phyloP scores from a whole-genome alignment of 1,140 invertebrate species.

The Homarus americanus region DNA sequence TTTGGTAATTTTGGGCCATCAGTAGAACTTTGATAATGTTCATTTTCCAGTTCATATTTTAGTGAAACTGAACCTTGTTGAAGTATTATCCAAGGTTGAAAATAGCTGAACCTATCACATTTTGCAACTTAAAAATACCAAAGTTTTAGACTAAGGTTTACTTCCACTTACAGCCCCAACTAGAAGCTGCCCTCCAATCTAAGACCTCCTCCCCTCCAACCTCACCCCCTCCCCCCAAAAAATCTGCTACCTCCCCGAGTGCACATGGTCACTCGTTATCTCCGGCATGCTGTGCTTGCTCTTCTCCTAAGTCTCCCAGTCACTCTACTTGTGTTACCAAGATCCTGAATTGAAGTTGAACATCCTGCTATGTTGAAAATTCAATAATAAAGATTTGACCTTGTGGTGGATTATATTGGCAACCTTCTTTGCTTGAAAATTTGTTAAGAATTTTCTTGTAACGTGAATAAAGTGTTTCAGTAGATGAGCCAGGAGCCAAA shows the following conservation, averaged over 20 bases:
- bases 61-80: constrained; percentile 50
- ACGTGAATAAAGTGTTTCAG: not conserved
- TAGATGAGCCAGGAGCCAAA: not conserved
- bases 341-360: constrained; percentile 65
- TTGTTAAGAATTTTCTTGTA: not conserved
- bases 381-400: constrained; percentile 69
- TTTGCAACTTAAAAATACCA: constrained; percentile 49
- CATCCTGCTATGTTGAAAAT: constrained; percentile 66
- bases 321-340: constrained; percentile 64
- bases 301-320: constrained; percentile 63
- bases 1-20: constrained; percentile 38
- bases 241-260: constrained; percentile 49
- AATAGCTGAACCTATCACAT: constrained; percentile 39
- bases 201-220: not conserved
- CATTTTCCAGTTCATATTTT: constrained; percentile 36
- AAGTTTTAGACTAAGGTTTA: constrained; percentile 65
- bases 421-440: constrained; percentile 22
- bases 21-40: constrained; percentile 26
- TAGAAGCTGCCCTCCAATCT: constrained; percentile 59
- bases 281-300: constrained; percentile 64
- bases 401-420: constrained; percentile 43
- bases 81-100: constrained; percentile 48
- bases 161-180: constrained; percentile 64
- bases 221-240: constrained; percentile 10
- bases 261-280: constrained; percentile 48